Conservation (phyloP, 2,797 vertebrate genomes). For the Lemur catta region DNA sequence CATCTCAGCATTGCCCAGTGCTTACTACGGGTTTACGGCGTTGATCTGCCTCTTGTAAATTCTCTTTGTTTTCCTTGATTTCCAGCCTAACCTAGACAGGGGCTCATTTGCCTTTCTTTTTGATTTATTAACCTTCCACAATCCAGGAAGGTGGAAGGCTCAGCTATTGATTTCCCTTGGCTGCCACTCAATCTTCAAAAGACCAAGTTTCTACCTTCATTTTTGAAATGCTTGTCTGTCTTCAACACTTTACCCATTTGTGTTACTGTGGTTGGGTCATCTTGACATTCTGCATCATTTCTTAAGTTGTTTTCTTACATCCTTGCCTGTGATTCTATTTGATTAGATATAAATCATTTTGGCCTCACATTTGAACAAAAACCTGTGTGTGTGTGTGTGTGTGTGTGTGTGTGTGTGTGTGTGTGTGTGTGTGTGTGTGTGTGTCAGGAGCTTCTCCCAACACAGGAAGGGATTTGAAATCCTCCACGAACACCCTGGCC, state of each 20-base stretch:
- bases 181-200: neutral
- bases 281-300: neutral
- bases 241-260: neutral
- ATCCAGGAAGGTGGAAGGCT: neutral
- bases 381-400: neutral
- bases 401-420: neutral
- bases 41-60: neutral
- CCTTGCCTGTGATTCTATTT: neutral
- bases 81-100: neutral
- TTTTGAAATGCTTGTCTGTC: neutral
- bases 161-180: neutral
- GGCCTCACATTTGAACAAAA: neutral
- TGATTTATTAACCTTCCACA: neutral
- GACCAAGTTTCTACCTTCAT: neutral
- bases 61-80: neutral
- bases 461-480: neutral
- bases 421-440: neutral
- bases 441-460: neutral
- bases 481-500: neutral
- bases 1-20: neutral
- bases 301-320: slow-evolving; percentile 1
- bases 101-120: neutral
- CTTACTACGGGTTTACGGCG: neutral
- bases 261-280: slow-evolving; percentile 28
- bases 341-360: neutral